Base-by-base conservation (phyloP, 1,140 invertebrate genomes). In the Atta colombica region DNA sequence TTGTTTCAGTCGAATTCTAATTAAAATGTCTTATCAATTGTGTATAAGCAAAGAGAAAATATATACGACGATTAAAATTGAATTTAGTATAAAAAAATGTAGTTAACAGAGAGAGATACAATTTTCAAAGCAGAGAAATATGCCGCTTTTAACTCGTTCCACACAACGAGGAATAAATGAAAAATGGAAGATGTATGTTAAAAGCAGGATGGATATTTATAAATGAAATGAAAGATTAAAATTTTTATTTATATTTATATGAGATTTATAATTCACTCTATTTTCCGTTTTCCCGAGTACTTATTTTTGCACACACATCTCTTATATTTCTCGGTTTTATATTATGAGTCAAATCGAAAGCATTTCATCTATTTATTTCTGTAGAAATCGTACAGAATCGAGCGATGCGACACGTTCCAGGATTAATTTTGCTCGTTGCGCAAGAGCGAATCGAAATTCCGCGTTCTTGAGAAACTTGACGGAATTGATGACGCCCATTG, bases 381-480 rank as follows among this genome's bases (percentile, higher is more conserved):
- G 8, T n/a, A 18, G 51, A 71, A 39, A 5, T 49, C 25, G 49
- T 51, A 45, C 14, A 4, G 45, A 55, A 78, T 51, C 45, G 61
- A 16, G 21, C n/a, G 39, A 25, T 10, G 39, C 49, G n/a, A 35
- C 51, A 31, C 77, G 65, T 69, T 39, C n/a, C 31, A 10, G 35
- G n/a, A 39, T 81, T 81, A 72, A 81, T 58, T 45, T 18, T 35
- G 18, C 21, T 58, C 66, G 51, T 45, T 51, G 51, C 66, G 31
- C 31, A 28, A 39, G 78, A 49, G 35, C 51, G 66, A 74, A 25
- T 84, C 80, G 68, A 74, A 72, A 82, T 82, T 60, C 31, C 65
- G 16, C 77, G 65, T 81, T 81, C 78, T 81, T 81, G 75, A 78
- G 60, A 25, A 78, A 78, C 75, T 78, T 78, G 78, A 45, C 51